A percentile compares a stretch with the other conserved stretches of the same genome.
Conservation (phyloP, 2,888 invertebrate species). For the Andrena haemorrhoa region DNA sequence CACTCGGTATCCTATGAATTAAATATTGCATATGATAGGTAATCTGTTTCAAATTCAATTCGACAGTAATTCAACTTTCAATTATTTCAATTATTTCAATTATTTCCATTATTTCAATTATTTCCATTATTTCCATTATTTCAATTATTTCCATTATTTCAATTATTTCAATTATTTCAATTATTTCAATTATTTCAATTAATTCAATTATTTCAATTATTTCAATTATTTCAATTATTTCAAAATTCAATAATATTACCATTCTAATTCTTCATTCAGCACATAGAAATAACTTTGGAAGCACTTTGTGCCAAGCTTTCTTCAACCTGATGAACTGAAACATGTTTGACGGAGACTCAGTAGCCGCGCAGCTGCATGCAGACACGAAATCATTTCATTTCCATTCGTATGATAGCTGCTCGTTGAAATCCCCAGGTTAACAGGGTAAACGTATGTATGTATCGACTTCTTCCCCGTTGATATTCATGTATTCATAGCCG, state of each 20-base stretch:
- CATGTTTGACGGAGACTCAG: conserved; percentile 7
- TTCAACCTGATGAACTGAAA: neutral
- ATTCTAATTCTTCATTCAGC: neutral
- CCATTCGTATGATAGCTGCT: conserved; percentile 36
- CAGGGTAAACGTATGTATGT: conserved; percentile 47
- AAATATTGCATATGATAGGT: too few relatives aligned
- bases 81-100: too few relatives aligned
- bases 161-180: too few relatives aligned
- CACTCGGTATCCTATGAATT: neutral
- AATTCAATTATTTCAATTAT: too few relatives aligned
- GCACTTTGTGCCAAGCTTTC: neutral
- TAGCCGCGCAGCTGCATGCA: neutral
- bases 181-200: too few relatives aligned
- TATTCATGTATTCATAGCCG: conserved; percentile 64
- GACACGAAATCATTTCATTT: conserved; percentile 3
- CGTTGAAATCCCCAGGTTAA: conserved; percentile 41
- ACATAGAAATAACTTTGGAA: neutral
- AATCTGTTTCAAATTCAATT: too few relatives aligned
- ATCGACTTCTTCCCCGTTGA: conserved; percentile 59
- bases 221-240: too few relatives aligned
- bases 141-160: too few relatives aligned
- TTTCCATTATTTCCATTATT: too few relatives aligned
- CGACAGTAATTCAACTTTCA: too few relatives aligned
- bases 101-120: too few relatives aligned
- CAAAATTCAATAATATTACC: neutral